Base-by-base conservation (phyloP, 2,113 vertebrate genomes). In the Thunnus maccoyii region DNA sequence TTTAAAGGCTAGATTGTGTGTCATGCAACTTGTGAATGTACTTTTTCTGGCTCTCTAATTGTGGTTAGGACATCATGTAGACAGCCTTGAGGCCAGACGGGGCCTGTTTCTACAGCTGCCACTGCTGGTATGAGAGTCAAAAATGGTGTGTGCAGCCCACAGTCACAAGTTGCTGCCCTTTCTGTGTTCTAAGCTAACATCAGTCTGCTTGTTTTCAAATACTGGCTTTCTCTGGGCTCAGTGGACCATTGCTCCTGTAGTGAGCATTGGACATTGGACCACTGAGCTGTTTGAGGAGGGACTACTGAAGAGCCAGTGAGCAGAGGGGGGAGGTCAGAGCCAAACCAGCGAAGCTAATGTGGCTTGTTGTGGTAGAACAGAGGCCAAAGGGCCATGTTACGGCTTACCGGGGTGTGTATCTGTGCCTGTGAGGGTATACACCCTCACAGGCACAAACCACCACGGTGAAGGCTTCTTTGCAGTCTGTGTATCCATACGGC, bases 401-500 rank as follows among this genome's bases (percentile, higher is more conserved):
- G 2, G 69, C 72, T 77, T 14, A 52, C 62, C 41, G 36, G 63
- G 54, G 69, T 68, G 65, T 74, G 51, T 71, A 16, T 46, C 36
- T 77, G 32, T 50, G 46, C 18, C 46, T 60, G 36, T 58, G 36
- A 3, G 16, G 57, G 36, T 62, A 65, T 83, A 73, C 69, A 44
- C 56, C 51, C 56, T 73, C 20, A 14, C 66, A 80, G 52, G 61
- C 81, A 20, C 54, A 72, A 64, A 12, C 76, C 47, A 78, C 82
- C 66, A 41, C 3, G 2, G 47, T 7, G 62, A 76, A 44, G 61
- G 70, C 55, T 80, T 87, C 80, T 86, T 85, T 74, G 68, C 85
- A 76, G 74, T 79, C 75, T 82, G 70, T 78, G 82, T 30, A 12
- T 79, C 85, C 87, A 84, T 82, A 83, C 44, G 82, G 77, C 52